Base-by-base conservation (phyloP, 2,113 vertebrate genomes). In the Pygoscelis antarcticus region DNA sequence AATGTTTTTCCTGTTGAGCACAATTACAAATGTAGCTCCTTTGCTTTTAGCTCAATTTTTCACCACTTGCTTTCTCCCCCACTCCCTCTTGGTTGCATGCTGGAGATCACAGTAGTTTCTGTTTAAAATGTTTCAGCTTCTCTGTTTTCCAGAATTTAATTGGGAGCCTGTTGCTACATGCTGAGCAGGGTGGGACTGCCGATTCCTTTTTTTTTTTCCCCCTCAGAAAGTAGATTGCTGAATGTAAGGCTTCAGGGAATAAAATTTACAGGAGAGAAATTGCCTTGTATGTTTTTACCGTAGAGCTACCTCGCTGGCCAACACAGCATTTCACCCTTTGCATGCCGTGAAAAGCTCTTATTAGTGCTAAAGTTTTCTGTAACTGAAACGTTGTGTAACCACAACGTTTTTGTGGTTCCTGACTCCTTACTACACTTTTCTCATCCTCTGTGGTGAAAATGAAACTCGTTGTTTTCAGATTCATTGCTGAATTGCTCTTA, bases 51-150 rank as follows among this genome's bases (percentile, higher is more conserved):
- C 61, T 95, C 74, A 20, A 2, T 61, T 95, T 95, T 94, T 78
- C 82, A 91, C 46, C 16, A 5, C 80, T 83, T 42, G 62, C 51
- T 74, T 65, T 29, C 7, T 79, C 38, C 75, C 19, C 12, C 18
- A 1, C 57, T 49, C 42, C 32, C 7, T 34, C 57, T 87, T 4
- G 20, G 47, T 38, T 84, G 29, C 64, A 70, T 3, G 8, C 71
- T 81, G 87, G 52, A 65, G 87, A 97, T 93, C 92, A 76, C 79
- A 92, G 88, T 64, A 77, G 93, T 96, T 97, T 97, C 95, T 95
- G 75, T 96, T 96, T 89, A 78, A 98, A 96, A 92, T 54, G 49
- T 96, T 96, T 96, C 96, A 88, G 91, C 89, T 90, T 87, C 94
- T 86, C 64, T 92, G 81, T 94, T 97, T 96, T 94, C 81, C 68